phyloP scores from a whole-genome alignment of 2,113 vertebrate species.

The Xerus inauris region DNA sequence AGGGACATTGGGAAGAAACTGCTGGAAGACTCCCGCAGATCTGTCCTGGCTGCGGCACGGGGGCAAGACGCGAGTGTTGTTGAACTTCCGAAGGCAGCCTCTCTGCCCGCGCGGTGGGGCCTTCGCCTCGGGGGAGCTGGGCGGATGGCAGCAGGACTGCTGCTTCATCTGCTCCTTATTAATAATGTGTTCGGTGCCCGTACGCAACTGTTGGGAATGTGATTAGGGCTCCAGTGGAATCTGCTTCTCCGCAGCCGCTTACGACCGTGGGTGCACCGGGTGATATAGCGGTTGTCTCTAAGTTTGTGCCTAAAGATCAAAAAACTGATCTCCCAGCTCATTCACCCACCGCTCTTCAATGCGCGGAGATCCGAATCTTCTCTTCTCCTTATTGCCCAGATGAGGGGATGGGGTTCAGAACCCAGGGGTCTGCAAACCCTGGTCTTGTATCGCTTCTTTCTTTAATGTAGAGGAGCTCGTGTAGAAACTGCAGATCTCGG shows the following conservation, averaged over 20 bases:
- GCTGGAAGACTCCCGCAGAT: conserved; percentile 47
- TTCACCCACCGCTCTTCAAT: conserved; percentile 17
- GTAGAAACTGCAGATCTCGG: conserved; percentile 36
- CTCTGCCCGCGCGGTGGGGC: background rate
- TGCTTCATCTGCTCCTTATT: conserved; percentile 77
- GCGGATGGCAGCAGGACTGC: conserved; percentile 23
- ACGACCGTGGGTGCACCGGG: conserved; percentile 56
- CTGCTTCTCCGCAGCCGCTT: background rate
- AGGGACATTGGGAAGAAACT: conserved; percentile 62
- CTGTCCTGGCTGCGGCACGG: background rate
- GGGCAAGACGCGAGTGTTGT: background rate
- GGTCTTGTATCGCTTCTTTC: background rate
- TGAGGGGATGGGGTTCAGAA: background rate
- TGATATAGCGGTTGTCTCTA: conserved; percentile 68
- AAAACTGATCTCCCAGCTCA: conserved; percentile 58
- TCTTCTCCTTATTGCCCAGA: background rate
- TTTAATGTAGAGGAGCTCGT: background rate
- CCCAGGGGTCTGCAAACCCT: background rate
- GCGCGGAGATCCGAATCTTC: background rate
- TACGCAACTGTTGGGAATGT: conserved; percentile 46
- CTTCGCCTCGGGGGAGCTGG: conserved; percentile 22
- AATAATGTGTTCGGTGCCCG: conserved; percentile 69
- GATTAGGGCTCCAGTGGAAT: conserved; percentile 30
- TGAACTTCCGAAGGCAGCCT: background rate
- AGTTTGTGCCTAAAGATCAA: conserved; percentile 65